Conservation (phyloP, 2,888 invertebrate genomes). For the Andrena bucephala region DNA sequence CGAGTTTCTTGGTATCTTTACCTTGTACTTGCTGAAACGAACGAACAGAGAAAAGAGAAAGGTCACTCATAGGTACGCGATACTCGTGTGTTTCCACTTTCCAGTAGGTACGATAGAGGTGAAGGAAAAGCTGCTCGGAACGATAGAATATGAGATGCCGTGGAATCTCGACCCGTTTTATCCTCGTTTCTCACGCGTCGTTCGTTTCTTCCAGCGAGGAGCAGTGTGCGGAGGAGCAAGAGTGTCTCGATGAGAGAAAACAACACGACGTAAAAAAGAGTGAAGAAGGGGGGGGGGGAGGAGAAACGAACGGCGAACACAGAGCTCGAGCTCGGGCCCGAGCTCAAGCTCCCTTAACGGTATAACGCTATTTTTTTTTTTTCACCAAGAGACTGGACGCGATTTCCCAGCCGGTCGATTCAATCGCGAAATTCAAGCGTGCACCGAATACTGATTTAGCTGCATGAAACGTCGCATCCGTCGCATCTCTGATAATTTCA, state of each 20-base stretch:
- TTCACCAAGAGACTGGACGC: neutral
- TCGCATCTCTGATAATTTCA: neutral
- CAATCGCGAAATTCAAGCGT: slow-evolving; percentile 26
- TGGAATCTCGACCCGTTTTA: neutral
- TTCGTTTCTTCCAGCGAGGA: slow-evolving; percentile 9
- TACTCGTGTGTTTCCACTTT: neutral
- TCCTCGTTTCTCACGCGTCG: slow-evolving; percentile 51
- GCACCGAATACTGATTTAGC: neutral
- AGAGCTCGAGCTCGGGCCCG: slow-evolving; percentile 8
- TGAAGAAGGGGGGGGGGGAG: neutral
- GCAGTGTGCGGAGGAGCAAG: neutral
- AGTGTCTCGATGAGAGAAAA: slow-evolving; percentile 19
- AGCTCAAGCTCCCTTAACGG: slow-evolving; percentile 78
- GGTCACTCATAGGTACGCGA: neutral
- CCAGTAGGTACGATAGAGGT: neutral
- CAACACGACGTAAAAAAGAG: slow-evolving; percentile 7
- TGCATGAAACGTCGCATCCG: neutral
- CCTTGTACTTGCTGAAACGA: neutral
- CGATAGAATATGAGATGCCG: slow-evolving; percentile 38
- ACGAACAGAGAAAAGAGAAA: neutral
- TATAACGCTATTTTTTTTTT: slow-evolving; percentile 75
- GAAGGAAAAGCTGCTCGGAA: neutral
- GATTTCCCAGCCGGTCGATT: slow-evolving; percentile 14
- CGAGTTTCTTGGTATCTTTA: neutral
- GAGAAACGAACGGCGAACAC: slow-evolving; percentile 10